These are phyloP conservation scores for Drosophila nebulosa DNA, from an alignment of 1,140 invertebrate species.

Conservation along the genomic window DNA sequence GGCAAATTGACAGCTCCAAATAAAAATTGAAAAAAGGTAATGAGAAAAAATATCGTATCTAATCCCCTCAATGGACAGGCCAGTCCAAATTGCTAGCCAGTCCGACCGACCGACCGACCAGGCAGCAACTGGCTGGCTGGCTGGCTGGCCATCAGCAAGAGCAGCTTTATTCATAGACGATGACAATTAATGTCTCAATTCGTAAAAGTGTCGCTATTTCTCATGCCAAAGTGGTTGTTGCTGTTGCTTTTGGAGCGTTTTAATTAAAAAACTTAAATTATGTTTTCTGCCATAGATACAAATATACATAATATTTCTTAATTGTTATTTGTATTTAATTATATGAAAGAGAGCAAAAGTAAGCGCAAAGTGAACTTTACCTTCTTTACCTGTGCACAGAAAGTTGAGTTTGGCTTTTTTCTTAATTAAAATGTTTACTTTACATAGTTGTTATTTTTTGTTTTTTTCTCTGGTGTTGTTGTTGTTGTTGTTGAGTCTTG, in stretches of 20 bases:
- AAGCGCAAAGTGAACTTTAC: neutral
- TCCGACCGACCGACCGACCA: too few species aligned
- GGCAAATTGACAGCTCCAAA: slow-evolving; percentile 36
- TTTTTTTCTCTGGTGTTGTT: neutral
- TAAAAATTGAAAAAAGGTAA: neutral
- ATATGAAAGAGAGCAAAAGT: slow-evolving; percentile 35
- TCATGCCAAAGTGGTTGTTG: slow-evolving; percentile 6
- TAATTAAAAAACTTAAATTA: slow-evolving; percentile 64
- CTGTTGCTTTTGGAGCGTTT: slow-evolving; percentile 33
- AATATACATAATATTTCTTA: slow-evolving; percentile 40
- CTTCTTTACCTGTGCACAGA: slow-evolving; percentile 28
- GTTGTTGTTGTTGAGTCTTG: neutral
- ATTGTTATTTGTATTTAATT: slow-evolving; percentile 70
- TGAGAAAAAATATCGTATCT: slow-evolving; percentile 8
- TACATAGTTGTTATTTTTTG: slow-evolving; percentile 27
- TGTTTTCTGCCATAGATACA: slow-evolving; percentile 20
- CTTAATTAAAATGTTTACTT: slow-evolving; percentile 51
- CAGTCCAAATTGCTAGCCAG: too few species aligned
- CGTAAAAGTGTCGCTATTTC: slow-evolving; percentile 43
- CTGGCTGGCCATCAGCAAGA: neutral
- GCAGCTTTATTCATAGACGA: slow-evolving; percentile 12
- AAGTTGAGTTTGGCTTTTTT: slow-evolving; percentile 33
- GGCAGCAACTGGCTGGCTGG: neutral
- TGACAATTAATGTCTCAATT: slow-evolving; percentile 70
- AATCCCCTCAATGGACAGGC: neutral